Evolutionary conservation across 2,797 vertebrate species (phyloP).

Genomic region (Odontamblyopus rebecca): DNA sequence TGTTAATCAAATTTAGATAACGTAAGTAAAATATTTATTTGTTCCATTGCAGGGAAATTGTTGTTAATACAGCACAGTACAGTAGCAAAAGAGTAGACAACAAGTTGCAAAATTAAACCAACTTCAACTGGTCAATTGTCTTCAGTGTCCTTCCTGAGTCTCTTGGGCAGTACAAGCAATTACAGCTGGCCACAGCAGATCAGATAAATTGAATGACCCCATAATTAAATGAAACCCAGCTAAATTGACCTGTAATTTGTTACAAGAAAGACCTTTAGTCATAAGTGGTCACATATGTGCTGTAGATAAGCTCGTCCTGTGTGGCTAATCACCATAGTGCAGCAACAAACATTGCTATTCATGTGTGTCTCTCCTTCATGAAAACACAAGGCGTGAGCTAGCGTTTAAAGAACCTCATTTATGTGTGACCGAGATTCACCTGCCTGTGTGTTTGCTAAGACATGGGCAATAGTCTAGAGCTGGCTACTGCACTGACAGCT

Average conservation of each 20-base stretch:
- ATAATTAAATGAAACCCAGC: conserved; percentile 28
- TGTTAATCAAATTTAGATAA: neutral
- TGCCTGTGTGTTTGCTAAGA: conserved; percentile 8
- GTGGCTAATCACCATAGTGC: conserved; percentile 24
- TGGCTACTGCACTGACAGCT: conserved; percentile 28
- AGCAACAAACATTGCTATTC: conserved; percentile 26
- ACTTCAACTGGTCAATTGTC: conserved; percentile 4
- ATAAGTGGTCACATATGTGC: conserved; percentile 6
- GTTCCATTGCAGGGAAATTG: neutral
- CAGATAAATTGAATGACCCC: conserved; percentile 19
- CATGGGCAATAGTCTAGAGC: conserved; percentile 10
- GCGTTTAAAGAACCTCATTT: conserved; percentile 10
- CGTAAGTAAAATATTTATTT: neutral
- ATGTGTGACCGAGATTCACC: conserved; percentile 21
- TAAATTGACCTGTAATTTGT: conserved; percentile 16
- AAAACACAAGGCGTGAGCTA: conserved; percentile 8
- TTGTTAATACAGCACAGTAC: neutral
- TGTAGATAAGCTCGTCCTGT: conserved; percentile 26
- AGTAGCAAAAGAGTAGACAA: neutral
- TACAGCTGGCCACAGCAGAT: conserved; percentile 17
- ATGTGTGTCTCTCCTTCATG: conserved; percentile 10
- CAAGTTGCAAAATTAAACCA: neutral
- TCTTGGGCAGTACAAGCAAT: conserved; percentile 5
- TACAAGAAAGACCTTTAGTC: neutral
- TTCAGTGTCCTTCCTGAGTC: conserved; percentile 33